Base-by-base conservation (phyloP, 2,113 vertebrate species). In the Sigmodon hispidus region DNA sequence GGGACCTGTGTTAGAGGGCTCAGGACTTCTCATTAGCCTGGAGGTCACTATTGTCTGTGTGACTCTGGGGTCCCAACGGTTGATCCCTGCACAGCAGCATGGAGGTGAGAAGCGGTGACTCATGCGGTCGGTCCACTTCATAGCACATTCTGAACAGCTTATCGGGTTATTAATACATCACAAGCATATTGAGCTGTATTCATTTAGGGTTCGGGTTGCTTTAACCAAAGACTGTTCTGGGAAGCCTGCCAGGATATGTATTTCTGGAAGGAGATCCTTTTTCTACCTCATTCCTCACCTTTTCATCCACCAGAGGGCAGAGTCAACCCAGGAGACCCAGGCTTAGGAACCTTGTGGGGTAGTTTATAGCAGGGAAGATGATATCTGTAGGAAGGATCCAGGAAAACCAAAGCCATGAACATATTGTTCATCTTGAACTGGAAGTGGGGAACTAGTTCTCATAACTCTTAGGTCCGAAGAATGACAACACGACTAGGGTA, bases 241-340 rank as follows among this genome's bases (percentile, higher is more conserved):
- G 97, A 97, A 96, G 57, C 59, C 4, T 63, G 96, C 97, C 97
- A 97, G 91, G 72, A 13, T 89, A 24, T 1, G 2, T 76, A 93
- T 88, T 94, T 81, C 92, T 97, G 97, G 94, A 97, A 93, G 0
- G 36, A 96, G 73, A 94, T 90, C 57, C 65, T 61, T 93, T 91
- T 48, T 65, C 92, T 80, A 77, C 79, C 77, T 94, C 89, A 29
- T 94, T 92, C 11, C n/a, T 72, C 52, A 93, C 81, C 88, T 96
- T 96, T 89, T 21, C 86, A 70, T 89, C 97, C 97, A 97, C 92
- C 97, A 98, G 97, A 97, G 97, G 97, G 97, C 97, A 98, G 92
- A 97, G 92, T 96, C 73, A 83, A 91, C 94, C 95, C 55, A 2
- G 61, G 76, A 72, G 92, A 96, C 77, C 63, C 36, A 73, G 59